These are phyloP conservation scores for Eudasyphora cyanicolor DNA, from an alignment of 2,888 invertebrate species.

Conservation along the genomic window DNA sequence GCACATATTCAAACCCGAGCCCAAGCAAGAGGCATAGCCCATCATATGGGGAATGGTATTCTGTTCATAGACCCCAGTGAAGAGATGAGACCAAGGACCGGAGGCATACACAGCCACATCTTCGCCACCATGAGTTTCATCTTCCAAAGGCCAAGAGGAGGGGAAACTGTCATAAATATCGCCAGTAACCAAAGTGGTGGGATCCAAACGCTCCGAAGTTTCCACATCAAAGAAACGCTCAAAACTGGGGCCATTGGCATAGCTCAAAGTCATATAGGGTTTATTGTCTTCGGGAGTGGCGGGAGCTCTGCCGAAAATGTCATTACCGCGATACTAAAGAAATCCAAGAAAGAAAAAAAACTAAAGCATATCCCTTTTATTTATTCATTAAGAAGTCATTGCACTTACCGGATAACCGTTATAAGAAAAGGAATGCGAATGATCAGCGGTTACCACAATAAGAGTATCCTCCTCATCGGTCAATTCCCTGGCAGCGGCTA, in stretches of 20 bases:
- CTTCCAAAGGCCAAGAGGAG: slow-evolving; percentile 80
- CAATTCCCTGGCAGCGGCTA: slow-evolving; percentile 83
- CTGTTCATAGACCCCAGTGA: slow-evolving; percentile 90
- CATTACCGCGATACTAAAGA: slow-evolving; percentile 71
- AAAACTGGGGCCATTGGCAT: slow-evolving; percentile 88
- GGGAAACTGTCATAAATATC: slow-evolving; percentile 80
- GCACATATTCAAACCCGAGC: slow-evolving; percentile 80
- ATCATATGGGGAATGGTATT: slow-evolving; percentile 89
- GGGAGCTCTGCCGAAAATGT: slow-evolving; percentile 72
- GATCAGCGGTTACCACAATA: slow-evolving; percentile 90
- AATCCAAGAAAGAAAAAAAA: not conserved
- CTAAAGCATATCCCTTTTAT: not conserved
- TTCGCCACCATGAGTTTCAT: slow-evolving; percentile 89
- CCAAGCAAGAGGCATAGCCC: slow-evolving; percentile 87
- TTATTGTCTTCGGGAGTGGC: slow-evolving; percentile 81
- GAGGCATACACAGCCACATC: slow-evolving; percentile 89
- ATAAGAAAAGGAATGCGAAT: slow-evolving; percentile 88
- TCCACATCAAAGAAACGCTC: slow-evolving; percentile 73
- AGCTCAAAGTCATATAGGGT: slow-evolving; percentile 86
- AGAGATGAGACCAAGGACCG: slow-evolving; percentile 90
- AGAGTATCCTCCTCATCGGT: slow-evolving; percentile 87
- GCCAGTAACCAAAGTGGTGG: slow-evolving; percentile 69
- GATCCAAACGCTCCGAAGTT: slow-evolving; percentile 73
- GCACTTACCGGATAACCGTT: slow-evolving; percentile 84
- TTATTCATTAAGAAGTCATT: not conserved